Conservation (phyloP, 1,140 invertebrate species). For the Drosophila eugracilis region DNA sequence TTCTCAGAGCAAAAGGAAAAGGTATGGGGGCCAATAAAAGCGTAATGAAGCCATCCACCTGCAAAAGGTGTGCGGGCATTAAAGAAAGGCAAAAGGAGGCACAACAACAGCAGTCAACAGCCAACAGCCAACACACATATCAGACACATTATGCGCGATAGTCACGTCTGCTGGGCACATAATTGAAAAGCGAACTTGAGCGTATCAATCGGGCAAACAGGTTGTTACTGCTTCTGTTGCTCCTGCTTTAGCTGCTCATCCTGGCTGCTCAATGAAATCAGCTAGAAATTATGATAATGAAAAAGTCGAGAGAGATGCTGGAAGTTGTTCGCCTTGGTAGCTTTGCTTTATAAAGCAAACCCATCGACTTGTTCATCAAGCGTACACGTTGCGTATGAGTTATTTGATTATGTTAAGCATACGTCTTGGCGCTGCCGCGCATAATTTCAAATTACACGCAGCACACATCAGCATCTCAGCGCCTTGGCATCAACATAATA, state of each 20-base stretch:
- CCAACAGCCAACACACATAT: too few relatives aligned
- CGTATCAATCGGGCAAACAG: slow-evolving; percentile 74
- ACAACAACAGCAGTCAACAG: slow-evolving; percentile 12
- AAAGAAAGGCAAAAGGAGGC: slow-evolving; percentile 12
- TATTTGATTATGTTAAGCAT: slow-evolving; percentile 82
- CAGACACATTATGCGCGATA: slow-evolving; percentile 72
- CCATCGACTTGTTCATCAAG: slow-evolving; percentile 40
- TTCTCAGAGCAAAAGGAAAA: slow-evolving; percentile 31
- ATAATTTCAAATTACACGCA: slow-evolving; percentile 80
- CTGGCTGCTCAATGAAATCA: slow-evolving; percentile 64
- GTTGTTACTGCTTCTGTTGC: slow-evolving; percentile 43
- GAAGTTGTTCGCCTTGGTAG: slow-evolving; percentile 17
- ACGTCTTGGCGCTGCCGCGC: slow-evolving; percentile 58
- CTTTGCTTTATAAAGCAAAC: slow-evolving; percentile 8
- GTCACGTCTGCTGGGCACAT: slow-evolving; percentile 74
- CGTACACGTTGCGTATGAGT: slow-evolving; percentile 65
- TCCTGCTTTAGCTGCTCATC: neutral
- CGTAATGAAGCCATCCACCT: slow-evolving; percentile 63
- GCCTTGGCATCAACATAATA: slow-evolving; percentile 65
- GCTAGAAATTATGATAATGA: slow-evolving; percentile 82
- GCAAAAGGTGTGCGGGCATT: slow-evolving; percentile 51
- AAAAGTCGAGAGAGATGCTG: slow-evolving; percentile 51
- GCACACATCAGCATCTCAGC: slow-evolving; percentile 52
- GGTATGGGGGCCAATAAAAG: slow-evolving; percentile 23
- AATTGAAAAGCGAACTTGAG: slow-evolving; percentile 81